Conservation (phyloP, 2,888 invertebrate species). For the Argyresthia goedartella region DNA sequence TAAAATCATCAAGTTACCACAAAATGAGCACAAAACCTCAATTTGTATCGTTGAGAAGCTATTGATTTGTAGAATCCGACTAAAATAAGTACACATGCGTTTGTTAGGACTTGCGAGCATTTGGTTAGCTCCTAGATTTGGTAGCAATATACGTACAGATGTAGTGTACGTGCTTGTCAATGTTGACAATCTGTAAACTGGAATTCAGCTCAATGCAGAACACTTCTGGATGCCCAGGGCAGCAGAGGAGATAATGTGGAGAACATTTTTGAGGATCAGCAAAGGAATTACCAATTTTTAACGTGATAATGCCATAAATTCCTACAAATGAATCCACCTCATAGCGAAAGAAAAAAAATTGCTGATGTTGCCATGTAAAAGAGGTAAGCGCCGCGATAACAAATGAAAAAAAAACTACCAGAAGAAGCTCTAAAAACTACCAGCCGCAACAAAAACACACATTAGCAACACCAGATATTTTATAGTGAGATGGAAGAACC, state of each 20-base stretch:
- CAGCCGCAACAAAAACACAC: neutral
- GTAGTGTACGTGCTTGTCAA: slow-evolving; percentile 64
- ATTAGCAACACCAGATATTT: too few species aligned
- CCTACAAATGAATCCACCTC: neutral
- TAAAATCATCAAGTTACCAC: slow-evolving; percentile 18
- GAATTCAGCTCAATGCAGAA: neutral
- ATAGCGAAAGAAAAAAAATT: neutral
- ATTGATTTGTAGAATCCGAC: slow-evolving; percentile 44
- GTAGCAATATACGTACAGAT: slow-evolving; percentile 38
- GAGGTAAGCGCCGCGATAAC: neutral
- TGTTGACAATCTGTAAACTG: slow-evolving; percentile 30
- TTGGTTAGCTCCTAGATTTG: slow-evolving; percentile 19
- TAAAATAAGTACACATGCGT: slow-evolving; percentile 19
- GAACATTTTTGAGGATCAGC: neutral
- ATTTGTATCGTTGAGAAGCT: slow-evolving; percentile 18
- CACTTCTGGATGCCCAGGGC: neutral
- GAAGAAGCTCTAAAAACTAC: neutral
- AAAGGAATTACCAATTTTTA: neutral
- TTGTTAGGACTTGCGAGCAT: neutral
- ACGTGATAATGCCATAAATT: neutral
- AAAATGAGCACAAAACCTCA: slow-evolving; percentile 2
- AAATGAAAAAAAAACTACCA: neutral
- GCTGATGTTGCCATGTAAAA: neutral
- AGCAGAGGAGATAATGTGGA: neutral
- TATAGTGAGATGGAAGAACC: too few species aligned